A percentile compares a stretch with the other conserved stretches of the same genome.
phyloP scores from a whole-genome alignment of 2,113 vertebrate genomes.

The Chamaea fasciata region DNA sequence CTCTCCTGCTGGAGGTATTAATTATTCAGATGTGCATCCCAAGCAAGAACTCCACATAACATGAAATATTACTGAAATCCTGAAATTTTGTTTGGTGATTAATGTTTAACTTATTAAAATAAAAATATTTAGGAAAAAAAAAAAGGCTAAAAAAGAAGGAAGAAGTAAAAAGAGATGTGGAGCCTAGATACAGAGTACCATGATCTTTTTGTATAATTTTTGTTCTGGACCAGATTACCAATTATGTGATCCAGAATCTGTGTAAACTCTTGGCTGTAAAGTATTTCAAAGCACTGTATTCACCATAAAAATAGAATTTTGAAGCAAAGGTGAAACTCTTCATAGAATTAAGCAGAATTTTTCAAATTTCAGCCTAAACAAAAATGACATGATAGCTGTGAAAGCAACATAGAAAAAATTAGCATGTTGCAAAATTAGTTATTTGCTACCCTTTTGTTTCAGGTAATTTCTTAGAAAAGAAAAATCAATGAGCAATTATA shows the following conservation, averaged over 20 bases:
- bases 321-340: background rate
- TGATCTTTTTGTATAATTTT: background rate
- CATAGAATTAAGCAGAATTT: background rate
- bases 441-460: background rate
- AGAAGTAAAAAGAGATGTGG: background rate
- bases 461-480: background rate
- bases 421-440: background rate
- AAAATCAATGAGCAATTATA: background rate
- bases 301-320: background rate
- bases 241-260: background rate
- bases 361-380: background rate
- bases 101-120: background rate
- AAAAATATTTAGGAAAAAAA: background rate
- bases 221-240: background rate
- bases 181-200: background rate
- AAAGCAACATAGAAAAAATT: fast-evolving
- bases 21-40: background rate
- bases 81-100: background rate
- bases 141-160: background rate
- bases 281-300: background rate
- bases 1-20: background rate
- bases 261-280: background rate
- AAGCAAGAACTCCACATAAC: background rate
- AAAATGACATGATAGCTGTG: background rate
- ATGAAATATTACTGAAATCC: background rate